Conservation (phyloP, 2,888 invertebrate genomes). For the Laothoe populi region DNA sequence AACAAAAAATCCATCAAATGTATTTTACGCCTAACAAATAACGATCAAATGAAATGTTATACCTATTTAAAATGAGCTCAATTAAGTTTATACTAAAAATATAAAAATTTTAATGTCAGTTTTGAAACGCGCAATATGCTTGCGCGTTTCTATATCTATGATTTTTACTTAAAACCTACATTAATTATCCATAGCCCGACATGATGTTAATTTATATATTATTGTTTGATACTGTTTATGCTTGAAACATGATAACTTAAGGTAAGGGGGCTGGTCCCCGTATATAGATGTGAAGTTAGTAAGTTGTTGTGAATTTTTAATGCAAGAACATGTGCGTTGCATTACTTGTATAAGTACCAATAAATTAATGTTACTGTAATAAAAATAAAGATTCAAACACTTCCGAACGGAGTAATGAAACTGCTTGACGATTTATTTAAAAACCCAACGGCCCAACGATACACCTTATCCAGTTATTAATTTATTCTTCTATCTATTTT, state of each 20-base stretch:
- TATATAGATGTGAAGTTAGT: conserved; percentile 61
- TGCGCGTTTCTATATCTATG: conserved; percentile 11
- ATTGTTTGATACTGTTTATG: conserved; percentile 46
- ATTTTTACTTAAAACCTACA: conserved; percentile 5
- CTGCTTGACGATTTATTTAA: conserved; percentile 17
- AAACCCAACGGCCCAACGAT: not conserved
- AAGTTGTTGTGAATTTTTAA: conserved; percentile 77
- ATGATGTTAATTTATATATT: conserved; percentile 40
- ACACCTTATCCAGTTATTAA: no score
- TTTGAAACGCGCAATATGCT: conserved; percentile 25
- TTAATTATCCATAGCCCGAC: conserved; percentile 8
- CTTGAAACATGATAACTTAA: conserved; percentile 61
- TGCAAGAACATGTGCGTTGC: conserved; percentile 59
- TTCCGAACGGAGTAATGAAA: conserved; percentile 43
- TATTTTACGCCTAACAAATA: conserved; percentile 59
- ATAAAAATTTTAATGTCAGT: conserved; percentile 26
- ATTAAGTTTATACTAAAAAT: conserved; percentile 51
- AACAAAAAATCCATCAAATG: conserved; percentile 57
- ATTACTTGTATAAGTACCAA: conserved; percentile 63
- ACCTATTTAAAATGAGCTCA: conserved; percentile 66
- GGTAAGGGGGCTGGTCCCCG: conserved; percentile 77
- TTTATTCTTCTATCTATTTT: no score
- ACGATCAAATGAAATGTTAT: conserved; percentile 53
- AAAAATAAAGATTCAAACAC: conserved; percentile 53
- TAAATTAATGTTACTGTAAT: conserved; percentile 64